These are phyloP conservation scores for Andrena bicolor DNA, from an alignment of 2,888 invertebrate species.

Conservation along the genomic window DNA sequence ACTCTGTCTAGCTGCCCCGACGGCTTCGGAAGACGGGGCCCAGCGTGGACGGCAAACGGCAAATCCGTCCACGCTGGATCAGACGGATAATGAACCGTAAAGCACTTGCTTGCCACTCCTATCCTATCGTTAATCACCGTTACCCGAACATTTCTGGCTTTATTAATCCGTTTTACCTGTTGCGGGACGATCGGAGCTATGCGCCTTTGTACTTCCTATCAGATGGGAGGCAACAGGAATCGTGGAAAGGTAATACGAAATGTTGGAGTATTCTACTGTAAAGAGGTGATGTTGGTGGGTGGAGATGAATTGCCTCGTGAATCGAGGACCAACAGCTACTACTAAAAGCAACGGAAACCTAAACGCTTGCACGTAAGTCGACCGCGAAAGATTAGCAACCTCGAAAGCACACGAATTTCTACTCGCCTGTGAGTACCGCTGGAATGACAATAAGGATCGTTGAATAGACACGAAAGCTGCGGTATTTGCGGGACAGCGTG, in stretches of 20 bases:
- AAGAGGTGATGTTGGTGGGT: too few species aligned
- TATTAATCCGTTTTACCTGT: conserved; percentile 33
- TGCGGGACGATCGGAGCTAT: background rate
- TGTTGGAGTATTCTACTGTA: background rate
- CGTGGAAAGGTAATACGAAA: background rate
- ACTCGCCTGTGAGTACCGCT: conserved; percentile 15
- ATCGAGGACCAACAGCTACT: background rate
- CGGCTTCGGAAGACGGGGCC: conserved; percentile 8
- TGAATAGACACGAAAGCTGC: conserved; percentile 22
- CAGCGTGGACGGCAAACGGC: conserved; percentile 27
- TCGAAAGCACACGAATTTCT: conserved; percentile 17
- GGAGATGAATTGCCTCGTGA: too few species aligned
- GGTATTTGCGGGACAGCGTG: conserved; percentile 22
- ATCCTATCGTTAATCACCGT: conserved; percentile 11
- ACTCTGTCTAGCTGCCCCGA: conserved; percentile 11
- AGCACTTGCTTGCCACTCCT: conserved; percentile 40
- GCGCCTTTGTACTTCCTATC: background rate
- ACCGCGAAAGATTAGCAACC: conserved; percentile 31
- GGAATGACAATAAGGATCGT: conserved; percentile 29
- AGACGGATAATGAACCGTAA: conserved; percentile 33
- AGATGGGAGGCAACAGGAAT: background rate
- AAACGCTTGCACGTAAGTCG: background rate
- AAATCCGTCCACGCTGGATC: conserved; percentile 30
- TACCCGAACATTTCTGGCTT: conserved; percentile 25
- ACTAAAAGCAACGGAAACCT: background rate